phyloP scores from a whole-genome alignment of 2,113 vertebrate genomes.

The Melospiza georgiana region DNA sequence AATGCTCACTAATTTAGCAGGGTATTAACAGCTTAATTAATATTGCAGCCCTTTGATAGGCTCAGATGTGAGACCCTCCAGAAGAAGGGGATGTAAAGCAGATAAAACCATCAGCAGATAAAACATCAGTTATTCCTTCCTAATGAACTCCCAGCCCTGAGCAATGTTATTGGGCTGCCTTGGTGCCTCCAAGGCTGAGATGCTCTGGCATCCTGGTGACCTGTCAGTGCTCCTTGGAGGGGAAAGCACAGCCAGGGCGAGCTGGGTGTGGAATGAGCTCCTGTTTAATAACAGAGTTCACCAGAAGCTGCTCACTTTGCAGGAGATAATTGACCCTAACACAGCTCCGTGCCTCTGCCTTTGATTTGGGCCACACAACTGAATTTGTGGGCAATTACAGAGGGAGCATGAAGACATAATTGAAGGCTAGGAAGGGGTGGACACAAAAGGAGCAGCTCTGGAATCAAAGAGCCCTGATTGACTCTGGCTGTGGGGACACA shows the following conservation, averaged over 20 bases:
- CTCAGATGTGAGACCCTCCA: not conserved
- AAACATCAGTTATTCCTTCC: not conserved
- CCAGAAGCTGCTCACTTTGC: slow-evolving; percentile 29
- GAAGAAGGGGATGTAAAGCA: not conserved
- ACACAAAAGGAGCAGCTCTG: slow-evolving; percentile 6
- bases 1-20: not conserved
- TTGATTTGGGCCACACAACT: slow-evolving; percentile 13
- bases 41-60: not conserved
- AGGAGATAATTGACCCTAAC: slow-evolving; percentile 31
- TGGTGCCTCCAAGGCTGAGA: not conserved
- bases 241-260: not conserved
- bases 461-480: slow-evolving; percentile 3
- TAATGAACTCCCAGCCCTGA: not conserved
- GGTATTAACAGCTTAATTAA: slow-evolving; percentile 32
- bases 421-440: slow-evolving; percentile 33
- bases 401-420: slow-evolving; percentile 38
- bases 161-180: not conserved
- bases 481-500: not conserved
- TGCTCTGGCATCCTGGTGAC: not conserved
- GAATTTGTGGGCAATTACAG: slow-evolving; percentile 55
- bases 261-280: not conserved
- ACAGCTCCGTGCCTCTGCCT: not conserved
- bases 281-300: not conserved
- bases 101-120: not conserved
- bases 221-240: not conserved